Conservation (phyloP, 2,113 vertebrate species). For the Mirounga angustirostris region DNA sequence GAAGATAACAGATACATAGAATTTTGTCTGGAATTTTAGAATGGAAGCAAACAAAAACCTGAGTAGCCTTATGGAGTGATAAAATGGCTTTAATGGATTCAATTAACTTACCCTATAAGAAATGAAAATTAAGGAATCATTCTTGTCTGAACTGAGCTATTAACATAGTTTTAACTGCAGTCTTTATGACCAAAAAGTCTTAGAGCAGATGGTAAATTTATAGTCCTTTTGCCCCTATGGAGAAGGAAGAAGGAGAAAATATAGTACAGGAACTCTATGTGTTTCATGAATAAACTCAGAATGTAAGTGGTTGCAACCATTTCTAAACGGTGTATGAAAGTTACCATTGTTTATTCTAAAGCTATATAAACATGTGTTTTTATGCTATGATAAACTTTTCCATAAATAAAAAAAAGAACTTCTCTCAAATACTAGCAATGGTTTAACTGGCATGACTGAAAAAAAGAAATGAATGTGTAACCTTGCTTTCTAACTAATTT, state of each 20-base stretch:
- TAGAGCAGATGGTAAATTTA: constrained; percentile 83
- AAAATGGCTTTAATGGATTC: constrained; percentile 78
- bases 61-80: constrained; percentile 59
- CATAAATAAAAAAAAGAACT: neutral
- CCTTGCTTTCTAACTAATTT: constrained; percentile 6
- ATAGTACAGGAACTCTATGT: neutral
- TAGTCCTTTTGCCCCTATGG: constrained; percentile 67
- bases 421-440: neutral
- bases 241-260: constrained; percentile 63
- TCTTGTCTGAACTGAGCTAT: constrained; percentile 78
- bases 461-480: neutral
- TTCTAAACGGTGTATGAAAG: constrained; percentile 45
- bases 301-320: constrained; percentile 25
- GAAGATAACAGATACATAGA: neutral
- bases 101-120: constrained; percentile 79
- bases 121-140: constrained; percentile 80
- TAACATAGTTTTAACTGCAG: constrained; percentile 76
- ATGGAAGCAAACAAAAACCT: constrained; percentile 33
- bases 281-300: constrained; percentile 62
- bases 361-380: neutral
- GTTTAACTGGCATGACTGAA: neutral
- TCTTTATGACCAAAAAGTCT: constrained; percentile 75
- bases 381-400: neutral
- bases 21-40: constrained; percentile 27
- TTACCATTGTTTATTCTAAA: neutral